These are phyloP conservation scores for Plestiodon gilberti DNA, from an alignment of 2,113 vertebrate genomes.

Conservation along the genomic window DNA sequence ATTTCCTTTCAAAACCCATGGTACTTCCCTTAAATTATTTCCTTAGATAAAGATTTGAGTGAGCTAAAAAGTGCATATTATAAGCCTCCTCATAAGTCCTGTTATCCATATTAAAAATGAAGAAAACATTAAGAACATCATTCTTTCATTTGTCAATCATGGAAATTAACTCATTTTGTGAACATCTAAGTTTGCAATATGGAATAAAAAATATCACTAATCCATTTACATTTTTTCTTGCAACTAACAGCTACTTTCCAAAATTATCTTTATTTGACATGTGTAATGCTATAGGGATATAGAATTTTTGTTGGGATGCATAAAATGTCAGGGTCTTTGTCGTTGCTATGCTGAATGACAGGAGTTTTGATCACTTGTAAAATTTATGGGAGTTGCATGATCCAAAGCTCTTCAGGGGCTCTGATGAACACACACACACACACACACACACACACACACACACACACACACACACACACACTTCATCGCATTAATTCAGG, in stretches of 20 bases:
- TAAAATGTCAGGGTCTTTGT: not conserved
- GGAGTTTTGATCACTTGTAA: not conserved
- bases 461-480: too few species aligned
- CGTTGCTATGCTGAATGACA: not conserved
- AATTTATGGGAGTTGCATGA: not conserved
- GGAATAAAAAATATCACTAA: not conserved
- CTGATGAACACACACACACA: not conserved
- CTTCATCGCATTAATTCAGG: too few species aligned
- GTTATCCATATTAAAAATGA: constrained; percentile 22
- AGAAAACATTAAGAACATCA: not conserved
- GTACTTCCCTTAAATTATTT: constrained; percentile 22
- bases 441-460: too few species aligned
- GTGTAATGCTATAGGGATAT: not conserved
- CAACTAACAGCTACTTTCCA: not conserved
- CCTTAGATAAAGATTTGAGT: constrained; percentile 23
- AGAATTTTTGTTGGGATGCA: not conserved
- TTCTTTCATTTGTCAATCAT: constrained; percentile 1
- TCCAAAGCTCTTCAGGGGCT: not conserved
- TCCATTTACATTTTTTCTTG: not conserved
- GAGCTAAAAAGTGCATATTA: not conserved
- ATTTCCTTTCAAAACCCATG: constrained; percentile 24
- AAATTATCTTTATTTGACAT: constrained; percentile 6
- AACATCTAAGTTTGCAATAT: not conserved
- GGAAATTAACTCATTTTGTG: constrained; percentile 12
- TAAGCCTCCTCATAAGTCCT: constrained; percentile 6